Percentiles rank a stretch among this genome's conserved stretches.
Conservation (phyloP, 2,113 vertebrate species). For the Aegithalos caudatus region DNA sequence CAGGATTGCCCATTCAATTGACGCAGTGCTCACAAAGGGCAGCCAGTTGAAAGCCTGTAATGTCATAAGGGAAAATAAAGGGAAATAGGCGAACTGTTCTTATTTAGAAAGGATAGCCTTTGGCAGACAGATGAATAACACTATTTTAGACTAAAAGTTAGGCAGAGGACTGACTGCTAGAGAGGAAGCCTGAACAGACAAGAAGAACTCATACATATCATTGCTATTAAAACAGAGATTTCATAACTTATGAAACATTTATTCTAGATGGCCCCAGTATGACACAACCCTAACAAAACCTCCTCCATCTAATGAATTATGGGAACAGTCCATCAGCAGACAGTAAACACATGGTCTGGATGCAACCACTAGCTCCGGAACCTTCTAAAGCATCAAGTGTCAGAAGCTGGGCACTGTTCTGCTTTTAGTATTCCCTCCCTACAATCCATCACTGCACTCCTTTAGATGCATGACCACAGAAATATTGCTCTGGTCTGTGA, state of each 20-base stretch:
- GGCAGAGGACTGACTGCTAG: not conserved
- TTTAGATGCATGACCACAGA: not conserved
- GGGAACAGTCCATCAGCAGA: not conserved
- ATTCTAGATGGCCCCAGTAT: not conserved
- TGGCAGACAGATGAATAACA: not conserved
- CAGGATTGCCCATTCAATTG: not conserved
- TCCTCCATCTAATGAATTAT: not conserved
- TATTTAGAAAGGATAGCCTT: not conserved
- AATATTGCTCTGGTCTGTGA: not conserved
- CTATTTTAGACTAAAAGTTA: not conserved
- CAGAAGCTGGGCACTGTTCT: not conserved
- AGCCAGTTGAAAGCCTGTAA: not conserved
- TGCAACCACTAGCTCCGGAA: not conserved
- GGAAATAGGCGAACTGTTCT: not conserved
- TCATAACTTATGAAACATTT: not conserved
- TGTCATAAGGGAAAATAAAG: not conserved
- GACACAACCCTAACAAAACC: not conserved
- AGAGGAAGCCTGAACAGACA: not conserved
- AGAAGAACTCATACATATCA: not conserved
- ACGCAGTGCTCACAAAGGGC: not conserved
- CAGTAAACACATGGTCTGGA: not conserved
- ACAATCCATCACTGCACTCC: not conserved
- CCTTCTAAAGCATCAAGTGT: not conserved
- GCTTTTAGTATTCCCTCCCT: not conserved
- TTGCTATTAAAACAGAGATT: not conserved